These are phyloP conservation scores for Orchesellides sinensis DNA, from an alignment of 2,888 invertebrate species.

Conservation along the genomic window DNA sequence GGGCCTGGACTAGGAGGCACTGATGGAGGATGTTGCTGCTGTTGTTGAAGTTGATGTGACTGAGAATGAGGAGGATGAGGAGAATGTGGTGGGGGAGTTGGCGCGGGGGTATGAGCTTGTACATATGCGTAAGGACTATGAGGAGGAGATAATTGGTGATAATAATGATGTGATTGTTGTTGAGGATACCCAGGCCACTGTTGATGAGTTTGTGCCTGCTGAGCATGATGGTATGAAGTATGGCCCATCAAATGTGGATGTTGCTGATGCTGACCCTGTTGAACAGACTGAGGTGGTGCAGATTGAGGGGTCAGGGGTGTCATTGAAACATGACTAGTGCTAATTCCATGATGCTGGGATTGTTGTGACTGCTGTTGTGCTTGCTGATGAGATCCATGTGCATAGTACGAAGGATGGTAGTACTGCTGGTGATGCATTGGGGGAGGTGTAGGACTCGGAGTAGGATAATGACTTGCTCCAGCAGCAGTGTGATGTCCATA, in stretches of 20 bases:
- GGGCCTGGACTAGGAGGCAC: slow-evolving; percentile 47
- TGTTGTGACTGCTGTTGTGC: slow-evolving; percentile 35
- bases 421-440: slow-evolving; percentile 56
- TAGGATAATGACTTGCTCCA: slow-evolving; percentile 47
- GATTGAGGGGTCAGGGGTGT: slow-evolving; percentile 1
- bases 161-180: slow-evolving; percentile 64
- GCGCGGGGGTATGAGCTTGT: slow-evolving; percentile 34
- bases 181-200: slow-evolving; percentile 33
- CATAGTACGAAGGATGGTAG: slow-evolving; percentile 38
- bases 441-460: slow-evolving; percentile 50
- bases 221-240: slow-evolving; percentile 27
- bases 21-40: slow-evolving; percentile 43
- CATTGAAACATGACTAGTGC: slow-evolving; percentile 33
- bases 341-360: slow-evolving; percentile 29
- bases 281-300: neutral
- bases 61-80: slow-evolving; percentile 46
- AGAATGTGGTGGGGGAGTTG: slow-evolving; percentile 39
- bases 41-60: slow-evolving; percentile 41
- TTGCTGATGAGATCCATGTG: slow-evolving; percentile 56
- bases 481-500: slow-evolving; percentile 26
- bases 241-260: slow-evolving; percentile 46
- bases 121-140: slow-evolving; percentile 56
- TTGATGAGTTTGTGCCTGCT: slow-evolving; percentile 44
- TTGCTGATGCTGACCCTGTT: slow-evolving; percentile 31
- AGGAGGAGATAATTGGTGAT: slow-evolving; percentile 46